Base-by-base conservation (phyloP, 2,797 vertebrate species). In the Pogoniulus pusillus region DNA sequence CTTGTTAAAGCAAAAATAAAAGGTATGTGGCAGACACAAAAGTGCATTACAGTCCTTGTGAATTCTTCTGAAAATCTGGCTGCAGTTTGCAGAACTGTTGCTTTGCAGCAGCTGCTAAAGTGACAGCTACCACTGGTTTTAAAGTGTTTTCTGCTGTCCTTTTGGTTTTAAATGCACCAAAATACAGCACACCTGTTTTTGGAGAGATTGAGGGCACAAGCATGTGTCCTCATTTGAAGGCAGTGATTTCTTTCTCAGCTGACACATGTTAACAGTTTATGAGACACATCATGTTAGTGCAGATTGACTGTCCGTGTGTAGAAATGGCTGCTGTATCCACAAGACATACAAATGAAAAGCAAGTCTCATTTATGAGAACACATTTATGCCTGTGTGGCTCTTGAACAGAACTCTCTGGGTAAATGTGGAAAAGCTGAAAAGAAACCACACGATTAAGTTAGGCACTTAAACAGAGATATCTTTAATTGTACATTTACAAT, bases 1-100 rank as follows among this genome's bases (percentile, higher is more conserved):
- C 79, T 89, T 90, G 66, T 95, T 96, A 96, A 60, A 91, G 68
- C 72, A 53, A 47, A 87, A 41, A 43, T 55, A 22, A 43, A 75
- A 83, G 17, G 12, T 65, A 17, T 10, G 16, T 59, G 41, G 19
- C 27, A 72, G 68, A 45, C 58, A 62, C 57, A 92, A 32, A 93
- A 91, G 54, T 64, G 8, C 35, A 7, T 64, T 6, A 7, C n/a
- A 49, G 41, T 34, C 27, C 26, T 65, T 59, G 9, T 41, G 14
- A 41, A 16, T 85, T 87, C 29, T 71, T 65, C 65, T 64, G 53
- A 82, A 68, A 63, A 63, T 14, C 16, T 43, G 23, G 10, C 27
- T 74, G 55, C 37, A n/a, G 41, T 85, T 69, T 65, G 30, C 37
- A 37, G 30, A 88, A 49, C 20, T 18, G 9, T 64, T 60, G 34